Conservation (phyloP, 2,888 invertebrate species). For the Amphipoea lucens region DNA sequence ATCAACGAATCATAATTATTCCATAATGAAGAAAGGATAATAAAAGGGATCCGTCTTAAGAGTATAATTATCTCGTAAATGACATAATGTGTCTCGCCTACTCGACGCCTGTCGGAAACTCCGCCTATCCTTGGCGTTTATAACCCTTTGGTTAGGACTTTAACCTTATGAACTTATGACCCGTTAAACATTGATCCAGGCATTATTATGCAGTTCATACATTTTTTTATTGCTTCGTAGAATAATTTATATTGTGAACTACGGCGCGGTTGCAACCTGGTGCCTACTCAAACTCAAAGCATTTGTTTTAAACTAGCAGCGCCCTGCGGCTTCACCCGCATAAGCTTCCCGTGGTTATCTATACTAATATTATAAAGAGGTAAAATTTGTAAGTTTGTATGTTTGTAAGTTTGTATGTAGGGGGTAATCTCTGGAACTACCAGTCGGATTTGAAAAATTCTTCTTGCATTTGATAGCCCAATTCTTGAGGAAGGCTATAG, state of each 20-base stretch:
- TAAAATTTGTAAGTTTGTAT: no score
- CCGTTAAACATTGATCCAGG: constrained; percentile 11
- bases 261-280: not conserved
- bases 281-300: no score
- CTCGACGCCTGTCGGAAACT: constrained; percentile 53
- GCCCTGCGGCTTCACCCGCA: no score
- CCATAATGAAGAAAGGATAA: not conserved
- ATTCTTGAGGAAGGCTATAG: no score
- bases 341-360: no score
- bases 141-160: constrained; percentile 26
- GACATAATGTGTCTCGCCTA: constrained; percentile 51
- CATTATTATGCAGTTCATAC: constrained; percentile 14
- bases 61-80: constrained; percentile 46
- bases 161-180: constrained; percentile 36
- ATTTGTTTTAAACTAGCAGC: no score
- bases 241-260: not conserved
- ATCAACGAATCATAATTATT: constrained; percentile 10
- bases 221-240: not conserved
- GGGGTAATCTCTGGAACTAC: no score
- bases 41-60: constrained; percentile 25
- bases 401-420: no score
- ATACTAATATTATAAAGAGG: no score
- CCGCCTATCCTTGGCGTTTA: constrained; percentile 20
- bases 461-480: no score
- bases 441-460: no score